Base-by-base conservation (phyloP, 2,888 invertebrate species). In the Aleiodes testaceus region DNA sequence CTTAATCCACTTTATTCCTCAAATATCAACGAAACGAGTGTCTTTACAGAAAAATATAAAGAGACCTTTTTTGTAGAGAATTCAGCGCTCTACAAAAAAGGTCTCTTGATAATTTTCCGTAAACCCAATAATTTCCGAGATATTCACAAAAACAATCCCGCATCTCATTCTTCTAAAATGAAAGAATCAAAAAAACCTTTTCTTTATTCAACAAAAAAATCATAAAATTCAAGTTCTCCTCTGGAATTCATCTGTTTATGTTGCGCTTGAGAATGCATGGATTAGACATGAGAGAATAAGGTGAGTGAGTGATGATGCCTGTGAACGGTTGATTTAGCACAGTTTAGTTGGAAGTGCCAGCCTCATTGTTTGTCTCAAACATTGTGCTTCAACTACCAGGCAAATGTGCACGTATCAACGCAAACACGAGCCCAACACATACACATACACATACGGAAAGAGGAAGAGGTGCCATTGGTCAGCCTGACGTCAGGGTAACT, bases 401-500 rank as follows among this genome's bases (percentile, higher is more conserved):
- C 71, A 76, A 65, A 16, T 53, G 12, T 53, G 3, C 9, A 49
- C 16, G 14, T 49, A n/a, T 49, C 49, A 49, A 55, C 26, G 26
- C 26, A 26, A 26, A 26, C 26, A 26, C 26, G 5, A 26, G 26
- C 26, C 5, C 0, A 26, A 26, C 26, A 26, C 26, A 26, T 26
- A 26, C 4, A 26, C 26, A 26, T 26, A 5, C 36, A 16, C 30
- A 55, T 9, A 42, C 42, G 16, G 16, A 73, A 74, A 36, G 9
- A 11, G 36, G 36, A 36, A 36, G 36, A 36, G 36, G 50, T 61
- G 64, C 64, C 55, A 36, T 70, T 68, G 73, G 74, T 69, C 70
- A 78, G 76, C 77, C 78, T 81, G 84, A 83, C 84, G 82, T 84
- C 81, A 82, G 76, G 72, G 64, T 50, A 47, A 14, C 50, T 66